A percentile compares a stretch with the other conserved stretches of the same genome.
phyloP scores from a whole-genome alignment of 2,888 invertebrate genomes.

The Synanthedon myopaeformis region DNA sequence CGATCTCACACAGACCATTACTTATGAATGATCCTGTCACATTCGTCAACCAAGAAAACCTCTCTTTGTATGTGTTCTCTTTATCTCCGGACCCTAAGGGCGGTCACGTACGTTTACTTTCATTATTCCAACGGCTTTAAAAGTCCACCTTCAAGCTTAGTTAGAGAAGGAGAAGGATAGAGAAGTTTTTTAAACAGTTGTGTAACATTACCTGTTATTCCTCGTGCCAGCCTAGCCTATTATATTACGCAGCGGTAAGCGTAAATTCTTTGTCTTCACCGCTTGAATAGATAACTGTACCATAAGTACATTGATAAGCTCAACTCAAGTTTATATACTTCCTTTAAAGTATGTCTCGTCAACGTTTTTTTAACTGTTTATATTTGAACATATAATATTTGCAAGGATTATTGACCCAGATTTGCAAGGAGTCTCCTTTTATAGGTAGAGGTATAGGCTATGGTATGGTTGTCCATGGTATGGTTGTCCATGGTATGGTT shows the following conservation, averaged over 20 bases:
- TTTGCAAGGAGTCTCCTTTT: no score
- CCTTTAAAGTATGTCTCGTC: no score
- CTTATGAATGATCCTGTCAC: conserved; percentile 16
- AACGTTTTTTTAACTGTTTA: no score
- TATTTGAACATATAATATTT: no score
- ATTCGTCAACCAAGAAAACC: conserved; percentile 14
- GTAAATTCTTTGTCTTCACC: conserved; percentile 19
- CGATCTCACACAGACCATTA: conserved; percentile 24
- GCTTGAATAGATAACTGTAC: conserved; percentile 17
- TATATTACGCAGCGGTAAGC: conserved; percentile 9
- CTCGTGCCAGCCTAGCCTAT: conserved; percentile 7
- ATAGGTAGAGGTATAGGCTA: no score
- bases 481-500: no score
- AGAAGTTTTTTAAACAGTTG: conserved; percentile 17
- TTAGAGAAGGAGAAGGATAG: conserved; percentile 16
- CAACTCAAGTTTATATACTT: not conserved
- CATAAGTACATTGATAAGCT: conserved; percentile 13
- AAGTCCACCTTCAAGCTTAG: conserved; percentile 14
- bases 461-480: no score
- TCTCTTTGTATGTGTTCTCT: conserved; percentile 20
- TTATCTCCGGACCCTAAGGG: conserved; percentile 38
- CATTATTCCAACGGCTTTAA: conserved; percentile 16
- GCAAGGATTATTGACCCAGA: no score
- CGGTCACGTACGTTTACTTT: conserved; percentile 33
- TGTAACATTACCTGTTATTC: conserved; percentile 17